phyloP scores from a whole-genome alignment of 2,797 vertebrate species.

The Cyclura pinguis region DNA sequence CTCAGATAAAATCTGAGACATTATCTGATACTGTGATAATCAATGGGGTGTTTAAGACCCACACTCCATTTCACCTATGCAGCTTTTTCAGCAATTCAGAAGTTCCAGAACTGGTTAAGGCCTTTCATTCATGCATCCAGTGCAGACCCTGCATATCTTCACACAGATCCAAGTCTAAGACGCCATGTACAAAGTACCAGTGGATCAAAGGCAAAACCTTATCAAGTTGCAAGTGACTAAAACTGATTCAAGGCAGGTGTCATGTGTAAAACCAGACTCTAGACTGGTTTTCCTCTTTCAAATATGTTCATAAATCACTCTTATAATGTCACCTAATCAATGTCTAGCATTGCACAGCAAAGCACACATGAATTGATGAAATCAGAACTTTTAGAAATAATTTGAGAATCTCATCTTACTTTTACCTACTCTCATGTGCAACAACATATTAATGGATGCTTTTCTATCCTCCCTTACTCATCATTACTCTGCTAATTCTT shows the following conservation, averaged over 20 bases:
- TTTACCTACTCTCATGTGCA: background rate
- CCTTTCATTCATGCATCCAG: background rate
- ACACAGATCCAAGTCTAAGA: background rate
- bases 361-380: background rate
- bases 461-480: background rate
- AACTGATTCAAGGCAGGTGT: background rate
- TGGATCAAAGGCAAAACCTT: background rate
- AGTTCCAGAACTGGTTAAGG: background rate
- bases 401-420: slow-evolving; percentile 20
- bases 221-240: background rate
- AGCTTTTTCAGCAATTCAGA: background rate
- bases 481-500: background rate
- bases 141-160: background rate
- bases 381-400: background rate
- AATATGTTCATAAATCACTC: background rate
- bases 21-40: background rate
- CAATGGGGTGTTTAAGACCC: background rate
- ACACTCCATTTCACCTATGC: background rate
- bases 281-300: fast-evolving
- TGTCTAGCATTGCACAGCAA: background rate
- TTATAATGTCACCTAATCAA: slow-evolving; percentile 3
- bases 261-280: background rate
- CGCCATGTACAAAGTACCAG: background rate
- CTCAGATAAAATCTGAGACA: background rate
- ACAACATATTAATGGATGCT: background rate